Base-by-base conservation (phyloP, 1,140 invertebrate genomes). In the Nymphalis io region DNA sequence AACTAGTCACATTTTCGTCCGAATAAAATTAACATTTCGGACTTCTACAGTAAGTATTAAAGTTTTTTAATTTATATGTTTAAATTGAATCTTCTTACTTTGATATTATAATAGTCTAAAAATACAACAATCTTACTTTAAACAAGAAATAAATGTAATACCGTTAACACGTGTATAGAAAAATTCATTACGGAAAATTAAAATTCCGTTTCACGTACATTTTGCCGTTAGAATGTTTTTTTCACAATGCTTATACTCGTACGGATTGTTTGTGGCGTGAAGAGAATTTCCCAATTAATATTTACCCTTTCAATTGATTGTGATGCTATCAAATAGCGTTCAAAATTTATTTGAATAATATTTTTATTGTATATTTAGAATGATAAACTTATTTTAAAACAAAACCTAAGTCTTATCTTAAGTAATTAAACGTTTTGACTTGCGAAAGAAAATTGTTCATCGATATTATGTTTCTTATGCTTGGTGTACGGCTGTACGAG, bases 141-240 rank as follows among this genome's bases (percentile, higher is more conserved):
- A 33, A 33, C 27, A 33, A 33, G 10, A 33, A 27, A 33, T 3
- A 33, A 0, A 33, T 33, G 27, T 33, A n/a, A 33, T 33, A 8
- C 27, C 27, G 10, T 8, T 5, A 33, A 20, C 18, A 51, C 15
- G 20, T 20, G 16, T 20, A 51, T 51, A 18, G 20, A 51, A 51
- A 51, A 40, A 58, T 38, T 27, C 13, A 38, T 58, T 58, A 46
- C 44, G 16, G 44, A 51, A 51, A 55, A 89, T 89, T 86, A 85
- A 89, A 86, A 88, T 89, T 85, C 87, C 76, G 76, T 81, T 87
- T 88, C 87, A 89, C 87, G 87, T 80, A 85, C 85, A 88, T 84
- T 66, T 58, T 23, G 23, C 48, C 42, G 23, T 61, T 53, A 39
- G 27, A 63, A 20, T 63, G 46, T 51, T 63, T 63, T n/a, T 33